Evolutionary conservation across 2,888 invertebrate genomes (phyloP), one percentile per base, ranked within the genome.

Genomic region (Volucella zonaria): DNA sequence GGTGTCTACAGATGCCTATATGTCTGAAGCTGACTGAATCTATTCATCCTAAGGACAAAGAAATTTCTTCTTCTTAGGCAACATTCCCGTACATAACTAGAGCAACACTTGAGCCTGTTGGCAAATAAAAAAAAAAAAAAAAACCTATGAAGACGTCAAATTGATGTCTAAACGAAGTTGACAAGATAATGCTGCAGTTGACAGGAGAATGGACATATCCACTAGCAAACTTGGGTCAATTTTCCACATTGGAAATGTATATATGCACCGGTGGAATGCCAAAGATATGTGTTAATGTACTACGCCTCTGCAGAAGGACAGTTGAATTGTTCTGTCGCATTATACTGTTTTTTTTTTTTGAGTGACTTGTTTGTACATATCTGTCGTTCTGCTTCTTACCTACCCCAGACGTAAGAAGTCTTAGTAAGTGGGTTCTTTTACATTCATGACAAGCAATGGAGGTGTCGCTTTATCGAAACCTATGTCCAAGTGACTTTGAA

Each of bases 181-280:
- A 76, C 75, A 59, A 76, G 75, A 76, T 76, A 76, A 76, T 76
- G 67, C 66, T 64, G 11, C 52, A 45, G 45, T 9, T n/a, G 73
- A 54, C 38, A 49, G 42, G 14, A 31, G 12, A 18, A 11, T 43
- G n/a, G 8, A 59, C 15, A 42, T 18, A 9, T 1, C 43, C 12
- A 12, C 10, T 11, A 15, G 43, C 23, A 59, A 43, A 43, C 23
- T 23, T 59, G 18, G 18, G 14, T 18, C 42, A 59, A 43, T 59
- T 59, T 59, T 43, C 43, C 12, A 59, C 59, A 12, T 59, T 31
- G 4, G 31, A 31, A 31, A 31, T 31, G 31, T 6, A 31, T 31
- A 6, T 31, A 31, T 31, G 0, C 31, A 31, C 31, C 18, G 0
- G 15, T 14, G 38, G 58, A 58, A 58, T 58, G 14, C 40, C 11